Conservation (phyloP, 2,797 vertebrate genomes). For the Loriculus beryllinus region DNA sequence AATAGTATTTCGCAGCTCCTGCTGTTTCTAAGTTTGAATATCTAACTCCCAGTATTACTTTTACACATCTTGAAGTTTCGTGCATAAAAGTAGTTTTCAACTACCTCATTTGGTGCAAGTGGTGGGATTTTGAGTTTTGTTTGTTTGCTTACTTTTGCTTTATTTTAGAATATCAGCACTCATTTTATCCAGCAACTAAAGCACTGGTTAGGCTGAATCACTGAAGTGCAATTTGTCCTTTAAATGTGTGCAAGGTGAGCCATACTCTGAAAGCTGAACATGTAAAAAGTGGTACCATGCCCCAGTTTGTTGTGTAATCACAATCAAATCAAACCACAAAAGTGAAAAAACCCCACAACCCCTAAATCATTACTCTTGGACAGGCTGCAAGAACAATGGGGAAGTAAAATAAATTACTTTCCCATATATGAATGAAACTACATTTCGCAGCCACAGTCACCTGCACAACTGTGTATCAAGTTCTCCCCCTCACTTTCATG, state of each 20-base stretch:
- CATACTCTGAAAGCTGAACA: background rate
- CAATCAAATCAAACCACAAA: background rate
- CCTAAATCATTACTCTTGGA: background rate
- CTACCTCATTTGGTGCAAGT: background rate
- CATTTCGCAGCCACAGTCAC: background rate
- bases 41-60: background rate
- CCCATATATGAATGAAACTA: background rate
- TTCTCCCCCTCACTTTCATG: background rate
- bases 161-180: background rate
- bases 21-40: background rate
- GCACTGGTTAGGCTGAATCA: background rate
- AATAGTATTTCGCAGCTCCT: background rate
- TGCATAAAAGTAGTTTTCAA: background rate
- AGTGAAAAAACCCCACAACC: background rate
- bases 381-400: background rate
- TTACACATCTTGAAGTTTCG: background rate
- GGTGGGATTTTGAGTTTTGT: background rate
- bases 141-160: background rate
- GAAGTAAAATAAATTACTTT: background rate
- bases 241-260: background rate
- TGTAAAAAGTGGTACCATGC: background rate
- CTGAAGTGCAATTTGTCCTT: background rate
- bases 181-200: background rate
- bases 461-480: background rate
- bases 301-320: background rate